Evolutionary conservation across 2,888 invertebrate species (phyloP).

Genomic region (Ophraella communa): DNA sequence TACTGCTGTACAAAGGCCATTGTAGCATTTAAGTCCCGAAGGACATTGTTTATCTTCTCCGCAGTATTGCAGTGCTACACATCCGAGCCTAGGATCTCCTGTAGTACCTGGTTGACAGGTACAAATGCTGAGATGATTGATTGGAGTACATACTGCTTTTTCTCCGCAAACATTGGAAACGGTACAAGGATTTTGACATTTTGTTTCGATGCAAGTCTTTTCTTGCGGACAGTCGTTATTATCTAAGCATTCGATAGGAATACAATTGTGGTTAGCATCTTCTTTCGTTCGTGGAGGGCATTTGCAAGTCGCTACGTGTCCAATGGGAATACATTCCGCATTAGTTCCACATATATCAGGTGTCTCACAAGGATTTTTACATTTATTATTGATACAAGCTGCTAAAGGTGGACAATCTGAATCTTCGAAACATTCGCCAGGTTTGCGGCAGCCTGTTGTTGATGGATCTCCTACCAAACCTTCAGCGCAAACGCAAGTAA

Average conservation of each 20-base stretch:
- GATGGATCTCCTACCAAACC: slow-evolving; percentile 81
- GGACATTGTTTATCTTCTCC: slow-evolving; percentile 81
- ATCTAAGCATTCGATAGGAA: slow-evolving; percentile 77
- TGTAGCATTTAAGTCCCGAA: slow-evolving; percentile 81
- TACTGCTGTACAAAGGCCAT: slow-evolving; percentile 79
- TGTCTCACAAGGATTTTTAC: slow-evolving; percentile 78
- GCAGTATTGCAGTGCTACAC: slow-evolving; percentile 83
- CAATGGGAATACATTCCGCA: slow-evolving; percentile 74
- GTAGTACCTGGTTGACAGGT: slow-evolving; percentile 84
- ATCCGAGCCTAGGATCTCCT: slow-evolving; percentile 86
- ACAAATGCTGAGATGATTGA: slow-evolving; percentile 82
- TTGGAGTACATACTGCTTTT: slow-evolving; percentile 76
- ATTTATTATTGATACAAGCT: slow-evolving; percentile 76
- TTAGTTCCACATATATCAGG: slow-evolving; percentile 73
- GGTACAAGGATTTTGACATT: slow-evolving; percentile 83
- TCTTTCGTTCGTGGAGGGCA: slow-evolving; percentile 79
- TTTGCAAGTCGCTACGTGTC: slow-evolving; percentile 75
- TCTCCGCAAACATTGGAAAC: slow-evolving; percentile 83
- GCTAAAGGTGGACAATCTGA: slow-evolving; percentile 81
- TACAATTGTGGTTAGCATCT: slow-evolving; percentile 76
- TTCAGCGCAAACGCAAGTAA: slow-evolving; percentile 76
- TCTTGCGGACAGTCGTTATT: slow-evolving; percentile 76
- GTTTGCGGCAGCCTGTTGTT: slow-evolving; percentile 76
- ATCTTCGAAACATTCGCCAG: slow-evolving; percentile 83
- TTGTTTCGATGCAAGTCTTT: slow-evolving; percentile 78